Percentiles rank a stretch among this genome's conserved stretches.
These are phyloP conservation scores for Parasteatoda tepidariorum DNA, from an alignment of 1,140 invertebrate species.

Conservation along the genomic window DNA sequence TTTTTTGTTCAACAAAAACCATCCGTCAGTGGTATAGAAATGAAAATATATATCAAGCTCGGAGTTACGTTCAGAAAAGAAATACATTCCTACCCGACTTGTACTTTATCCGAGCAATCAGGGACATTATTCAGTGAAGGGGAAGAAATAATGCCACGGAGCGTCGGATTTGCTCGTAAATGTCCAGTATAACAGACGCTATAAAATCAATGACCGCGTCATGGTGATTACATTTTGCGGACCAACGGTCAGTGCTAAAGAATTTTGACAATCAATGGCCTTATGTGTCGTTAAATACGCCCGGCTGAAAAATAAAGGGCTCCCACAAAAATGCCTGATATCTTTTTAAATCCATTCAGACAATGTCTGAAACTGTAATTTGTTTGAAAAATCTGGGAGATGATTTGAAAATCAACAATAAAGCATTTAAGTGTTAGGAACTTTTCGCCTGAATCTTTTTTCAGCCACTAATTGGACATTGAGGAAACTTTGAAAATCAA, in stretches of 20 bases:
- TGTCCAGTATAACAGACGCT: conserved; percentile 42
- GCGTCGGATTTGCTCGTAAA: conserved; percentile 26
- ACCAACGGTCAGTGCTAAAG: conserved; percentile 43
- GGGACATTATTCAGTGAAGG: conserved; percentile 15
- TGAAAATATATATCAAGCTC: too few species aligned
- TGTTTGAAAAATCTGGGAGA: too few species aligned
- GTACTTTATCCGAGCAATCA: neutral
- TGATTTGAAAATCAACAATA: too few species aligned
- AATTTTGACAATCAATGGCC: conserved; percentile 37
- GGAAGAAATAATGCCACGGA: conserved; percentile 26
- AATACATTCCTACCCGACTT: neutral
- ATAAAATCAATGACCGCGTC: conserved; percentile 50
- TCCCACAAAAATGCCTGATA: neutral
- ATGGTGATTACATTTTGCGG: conserved; percentile 45
- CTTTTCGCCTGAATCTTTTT: too few species aligned
- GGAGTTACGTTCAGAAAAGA: too few species aligned
- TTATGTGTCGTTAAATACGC: conserved; percentile 55
- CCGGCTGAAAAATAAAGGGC: conserved; percentile 27
- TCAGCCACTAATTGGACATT: too few species aligned
- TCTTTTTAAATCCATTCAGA: too few species aligned
- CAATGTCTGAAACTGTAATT: too few species aligned
- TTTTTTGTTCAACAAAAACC: too few species aligned
- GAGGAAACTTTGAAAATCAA: too few species aligned
- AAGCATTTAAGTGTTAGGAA: too few species aligned
- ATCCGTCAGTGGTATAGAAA: too few species aligned